phyloP scores from a whole-genome alignment of 2,113 vertebrate species.

The Serinus canaria region DNA sequence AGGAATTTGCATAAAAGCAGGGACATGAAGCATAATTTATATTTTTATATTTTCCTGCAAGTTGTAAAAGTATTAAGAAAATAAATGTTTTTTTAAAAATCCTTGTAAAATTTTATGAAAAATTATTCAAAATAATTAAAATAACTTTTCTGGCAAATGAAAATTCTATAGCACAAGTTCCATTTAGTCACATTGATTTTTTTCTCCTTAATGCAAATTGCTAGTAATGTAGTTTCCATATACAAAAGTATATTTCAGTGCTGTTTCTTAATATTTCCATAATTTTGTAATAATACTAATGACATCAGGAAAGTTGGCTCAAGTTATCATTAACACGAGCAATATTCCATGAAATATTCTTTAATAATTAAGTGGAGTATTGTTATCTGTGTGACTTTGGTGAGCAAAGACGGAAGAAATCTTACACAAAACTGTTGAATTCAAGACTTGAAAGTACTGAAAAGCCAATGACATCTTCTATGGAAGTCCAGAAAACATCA shows the following conservation, averaged over 20 bases:
- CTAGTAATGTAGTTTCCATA: neutral
- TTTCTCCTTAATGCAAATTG: neutral
- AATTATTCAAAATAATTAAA: neutral
- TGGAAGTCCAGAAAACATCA: accelerated
- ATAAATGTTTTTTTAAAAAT: neutral
- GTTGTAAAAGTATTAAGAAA: neutral
- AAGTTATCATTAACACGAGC: neutral
- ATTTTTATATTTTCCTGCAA: neutral
- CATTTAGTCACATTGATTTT: neutral
- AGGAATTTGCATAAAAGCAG: neutral
- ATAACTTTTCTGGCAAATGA: neutral
- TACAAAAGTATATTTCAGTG: neutral
- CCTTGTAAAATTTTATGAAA: neutral
- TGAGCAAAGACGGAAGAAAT: neutral
- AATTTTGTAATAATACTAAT: neutral
- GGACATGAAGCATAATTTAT: neutral
- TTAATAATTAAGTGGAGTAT: neutral
- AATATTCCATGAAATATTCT: neutral
- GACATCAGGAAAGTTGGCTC: neutral
- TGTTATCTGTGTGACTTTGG: neutral
- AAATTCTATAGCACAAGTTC: neutral
- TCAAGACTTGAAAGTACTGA: neutral
- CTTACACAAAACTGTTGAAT: neutral
- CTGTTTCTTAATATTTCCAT: neutral
- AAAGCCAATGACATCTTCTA: neutral